Evolutionary conservation across 2,113 vertebrate species (phyloP).

Genomic region (Psilopogon haemacephalus): DNA sequence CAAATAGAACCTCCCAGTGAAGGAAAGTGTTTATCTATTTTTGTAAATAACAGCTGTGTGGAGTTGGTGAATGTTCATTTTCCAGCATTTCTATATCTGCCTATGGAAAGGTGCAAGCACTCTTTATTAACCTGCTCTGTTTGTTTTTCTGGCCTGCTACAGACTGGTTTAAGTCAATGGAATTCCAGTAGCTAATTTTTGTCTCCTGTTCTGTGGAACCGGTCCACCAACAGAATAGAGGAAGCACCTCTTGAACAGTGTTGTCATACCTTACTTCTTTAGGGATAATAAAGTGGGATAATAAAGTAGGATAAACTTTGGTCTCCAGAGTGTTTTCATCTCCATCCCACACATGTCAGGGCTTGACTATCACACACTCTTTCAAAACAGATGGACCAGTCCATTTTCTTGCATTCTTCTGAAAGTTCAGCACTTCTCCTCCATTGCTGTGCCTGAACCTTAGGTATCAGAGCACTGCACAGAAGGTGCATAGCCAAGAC

Average conservation of each 20-base stretch:
- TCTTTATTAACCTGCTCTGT: background rate
- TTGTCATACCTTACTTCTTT: background rate
- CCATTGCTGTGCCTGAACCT: background rate
- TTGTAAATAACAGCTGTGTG: slow-evolving; percentile 54
- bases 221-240: background rate
- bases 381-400: background rate
- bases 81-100: background rate
- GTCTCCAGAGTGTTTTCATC: background rate
- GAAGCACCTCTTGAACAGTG: background rate
- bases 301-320: background rate
- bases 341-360: background rate
- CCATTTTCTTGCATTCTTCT: background rate
- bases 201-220: background rate
- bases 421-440: background rate
- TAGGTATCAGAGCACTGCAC: background rate
- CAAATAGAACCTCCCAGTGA: background rate
- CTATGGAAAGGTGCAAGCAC: background rate
- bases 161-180: background rate
- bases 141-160: background rate
- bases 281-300: background rate
- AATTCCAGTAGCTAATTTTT: background rate
- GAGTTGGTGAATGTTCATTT: slow-evolving; percentile 27
- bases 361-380: background rate
- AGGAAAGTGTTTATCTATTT: slow-evolving; percentile 35
- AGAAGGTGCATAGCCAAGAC: background rate